Evolutionary conservation across 1,140 invertebrate species (phyloP), one percentile per base, ranked within the genome.

Genomic region (Tribolium castaneum): DNA sequence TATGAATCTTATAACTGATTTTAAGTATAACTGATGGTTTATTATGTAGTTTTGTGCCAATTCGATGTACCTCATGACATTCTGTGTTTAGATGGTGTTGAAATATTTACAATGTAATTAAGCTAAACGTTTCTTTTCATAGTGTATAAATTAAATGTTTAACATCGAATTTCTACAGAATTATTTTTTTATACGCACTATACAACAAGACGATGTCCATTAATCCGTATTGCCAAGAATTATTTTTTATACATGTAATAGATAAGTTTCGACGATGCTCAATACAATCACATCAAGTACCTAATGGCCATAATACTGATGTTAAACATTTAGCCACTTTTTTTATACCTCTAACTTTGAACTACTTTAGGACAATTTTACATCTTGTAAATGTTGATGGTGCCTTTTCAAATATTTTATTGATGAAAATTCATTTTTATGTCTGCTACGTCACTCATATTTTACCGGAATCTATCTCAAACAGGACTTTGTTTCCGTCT

Each of bases 241-340:
- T 51, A 80, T 80, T 79, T 83, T 79, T 80, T 76, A 39, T 78
- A 78, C 51, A 78, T 30, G 25, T 30, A 70, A 74, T 78, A 71
- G 75, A 75, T 79, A 50, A 78, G 39, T 74, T 50, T 62, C 73
- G 25, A 75, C 52, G 45, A 70, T 80, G 83, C 82, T 79, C 70
- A 80, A 78, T 80, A 82, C 79, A 82, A 83, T 82, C 78, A 78
- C 70, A 80, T 76, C 56, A 79, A 75, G 71, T 80, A 71, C 51
- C 52, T 79, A 77, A 76, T 22, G 19, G 30, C 9, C 66, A 52
- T 78, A 49, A 66, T 73, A 10, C 72, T 75, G 83, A 82, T 84
- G 83, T 84, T 84, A 84, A 84, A 84, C 83, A 84, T 84, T 84
- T 84, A 84, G 70, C 77, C 70, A 81, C 77, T 83, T 81, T 54